Evolutionary conservation across 2,888 invertebrate genomes (phyloP).

Genomic region (Anarsia innoxiella): DNA sequence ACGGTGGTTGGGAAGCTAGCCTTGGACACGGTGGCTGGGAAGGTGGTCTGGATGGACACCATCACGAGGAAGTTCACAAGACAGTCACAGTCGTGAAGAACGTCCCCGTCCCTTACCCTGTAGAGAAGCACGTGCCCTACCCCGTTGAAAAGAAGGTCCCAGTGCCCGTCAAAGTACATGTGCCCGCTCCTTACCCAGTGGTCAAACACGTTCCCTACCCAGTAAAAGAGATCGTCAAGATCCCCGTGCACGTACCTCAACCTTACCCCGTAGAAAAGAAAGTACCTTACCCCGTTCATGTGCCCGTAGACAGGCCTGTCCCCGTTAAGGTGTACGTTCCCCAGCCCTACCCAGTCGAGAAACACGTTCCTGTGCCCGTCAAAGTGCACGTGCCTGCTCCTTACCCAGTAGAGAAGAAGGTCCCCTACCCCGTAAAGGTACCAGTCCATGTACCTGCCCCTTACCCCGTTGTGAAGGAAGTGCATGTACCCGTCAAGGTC

Average conservation of each 20-base stretch:
- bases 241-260: constrained; percentile 78
- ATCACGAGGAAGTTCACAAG: constrained; percentile 76
- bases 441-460: constrained; percentile 77
- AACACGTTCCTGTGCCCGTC: constrained; percentile 78
- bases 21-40: constrained; percentile 33
- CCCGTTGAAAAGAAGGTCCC: constrained; percentile 80
- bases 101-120: constrained; percentile 82
- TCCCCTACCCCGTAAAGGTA: constrained; percentile 79
- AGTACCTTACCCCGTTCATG: constrained; percentile 72
- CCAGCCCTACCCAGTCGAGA: constrained; percentile 76
- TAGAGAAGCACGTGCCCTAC: constrained; percentile 81
- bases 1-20: constrained; percentile 32
- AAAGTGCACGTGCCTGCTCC: constrained; percentile 81
- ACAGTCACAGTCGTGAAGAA: constrained; percentile 84
- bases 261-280: constrained; percentile 82
- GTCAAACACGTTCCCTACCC: constrained; percentile 79
- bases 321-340: constrained; percentile 74
- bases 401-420: constrained; percentile 79
- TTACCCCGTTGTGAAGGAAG: constrained; percentile 76
- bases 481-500: constrained; percentile 78
- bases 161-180: constrained; percentile 77
- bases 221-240: constrained; percentile 77
- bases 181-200: constrained; percentile 81
- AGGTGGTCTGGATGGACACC: constrained; percentile 45
- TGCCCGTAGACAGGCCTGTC: constrained; percentile 67